Percentiles rank a stretch among this genome's conserved stretches.
Evolutionary conservation across 2,797 vertebrate genomes (phyloP).

Genomic region (Acanthopagrus latus): DNA sequence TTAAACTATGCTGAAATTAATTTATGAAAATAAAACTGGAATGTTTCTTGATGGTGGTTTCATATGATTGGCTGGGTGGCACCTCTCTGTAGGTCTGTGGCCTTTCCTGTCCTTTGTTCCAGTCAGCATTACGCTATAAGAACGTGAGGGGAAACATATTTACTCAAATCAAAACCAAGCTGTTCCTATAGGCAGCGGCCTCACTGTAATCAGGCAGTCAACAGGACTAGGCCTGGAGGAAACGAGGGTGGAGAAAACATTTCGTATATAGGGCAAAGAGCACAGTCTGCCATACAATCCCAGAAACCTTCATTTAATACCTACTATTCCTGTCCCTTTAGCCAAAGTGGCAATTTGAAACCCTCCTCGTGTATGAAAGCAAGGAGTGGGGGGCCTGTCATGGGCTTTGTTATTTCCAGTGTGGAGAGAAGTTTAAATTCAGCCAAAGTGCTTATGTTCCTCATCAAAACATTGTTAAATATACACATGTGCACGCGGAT

Average conservation of each 20-base stretch:
- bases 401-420: slow-evolving; percentile 71
- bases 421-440: slow-evolving; percentile 60
- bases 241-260: slow-evolving; percentile 66
- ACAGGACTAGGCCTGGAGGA: slow-evolving; percentile 53
- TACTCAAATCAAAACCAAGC: slow-evolving; percentile 4
- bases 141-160: not conserved
- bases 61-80: not conserved
- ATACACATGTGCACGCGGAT: slow-evolving; percentile 1
- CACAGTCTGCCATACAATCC: slow-evolving; percentile 81
- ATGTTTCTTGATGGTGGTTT: not conserved
- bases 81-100: not conserved
- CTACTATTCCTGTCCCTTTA: slow-evolving; percentile 82
- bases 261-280: slow-evolving; percentile 81
- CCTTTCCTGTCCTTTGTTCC: slow-evolving; percentile 29
- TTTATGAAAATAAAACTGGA: not conserved
- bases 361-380: slow-evolving; percentile 64
- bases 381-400: slow-evolving; percentile 56
- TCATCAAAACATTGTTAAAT: slow-evolving; percentile 1
- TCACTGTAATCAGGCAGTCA: slow-evolving; percentile 29
- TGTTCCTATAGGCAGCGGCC: slow-evolving; percentile 37
- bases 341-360: slow-evolving; percentile 82
- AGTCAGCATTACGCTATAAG: slow-evolving; percentile 17
- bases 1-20: not conserved
- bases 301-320: slow-evolving; percentile 84
- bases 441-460: slow-evolving; percentile 29